Conservation (phyloP, 1,140 invertebrate species). For the Coboldia fuscipes region DNA sequence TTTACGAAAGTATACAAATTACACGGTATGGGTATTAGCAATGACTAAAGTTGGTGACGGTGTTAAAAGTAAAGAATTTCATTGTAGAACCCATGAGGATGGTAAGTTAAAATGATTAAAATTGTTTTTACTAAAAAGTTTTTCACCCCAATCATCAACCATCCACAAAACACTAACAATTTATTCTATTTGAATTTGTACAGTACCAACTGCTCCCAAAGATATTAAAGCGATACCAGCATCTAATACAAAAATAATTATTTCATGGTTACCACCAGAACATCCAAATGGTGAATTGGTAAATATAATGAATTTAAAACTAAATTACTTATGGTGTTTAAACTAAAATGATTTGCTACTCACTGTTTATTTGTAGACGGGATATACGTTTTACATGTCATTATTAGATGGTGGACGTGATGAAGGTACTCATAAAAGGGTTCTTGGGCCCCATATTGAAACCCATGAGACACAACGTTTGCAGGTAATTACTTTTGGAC, state of each 20-base stretch:
- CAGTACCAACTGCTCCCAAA: slow-evolving; percentile 66
- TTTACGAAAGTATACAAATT: slow-evolving; percentile 69
- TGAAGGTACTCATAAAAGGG: slow-evolving; percentile 45
- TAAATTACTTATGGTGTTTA: neutral
- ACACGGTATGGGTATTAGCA: slow-evolving; percentile 71
- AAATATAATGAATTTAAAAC: slow-evolving; percentile 6
- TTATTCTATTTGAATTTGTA: slow-evolving; percentile 7
- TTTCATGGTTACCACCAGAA: slow-evolving; percentile 65
- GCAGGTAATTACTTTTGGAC: slow-evolving; percentile 22
- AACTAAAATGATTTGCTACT: neutral
- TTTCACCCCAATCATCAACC: neutral
- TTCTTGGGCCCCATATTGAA: slow-evolving; percentile 35
- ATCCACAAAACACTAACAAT: slow-evolving; percentile 1
- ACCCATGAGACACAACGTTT: slow-evolving; percentile 50
- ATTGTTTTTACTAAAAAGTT: too few relatives aligned
- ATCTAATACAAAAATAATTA: slow-evolving; percentile 59
- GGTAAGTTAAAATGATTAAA: slow-evolving; percentile 36
- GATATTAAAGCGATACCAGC: slow-evolving; percentile 74
- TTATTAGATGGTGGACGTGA: slow-evolving; percentile 49
- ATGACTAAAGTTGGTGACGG: slow-evolving; percentile 79
- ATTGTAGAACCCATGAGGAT: slow-evolving; percentile 80
- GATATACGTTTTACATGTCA: slow-evolving; percentile 64
- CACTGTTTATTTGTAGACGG: slow-evolving; percentile 13
- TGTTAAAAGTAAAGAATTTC: slow-evolving; percentile 55
- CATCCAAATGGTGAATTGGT: slow-evolving; percentile 53